Conservation (phyloP, 1,140 invertebrate species). For the Halictus rubicundus region DNA sequence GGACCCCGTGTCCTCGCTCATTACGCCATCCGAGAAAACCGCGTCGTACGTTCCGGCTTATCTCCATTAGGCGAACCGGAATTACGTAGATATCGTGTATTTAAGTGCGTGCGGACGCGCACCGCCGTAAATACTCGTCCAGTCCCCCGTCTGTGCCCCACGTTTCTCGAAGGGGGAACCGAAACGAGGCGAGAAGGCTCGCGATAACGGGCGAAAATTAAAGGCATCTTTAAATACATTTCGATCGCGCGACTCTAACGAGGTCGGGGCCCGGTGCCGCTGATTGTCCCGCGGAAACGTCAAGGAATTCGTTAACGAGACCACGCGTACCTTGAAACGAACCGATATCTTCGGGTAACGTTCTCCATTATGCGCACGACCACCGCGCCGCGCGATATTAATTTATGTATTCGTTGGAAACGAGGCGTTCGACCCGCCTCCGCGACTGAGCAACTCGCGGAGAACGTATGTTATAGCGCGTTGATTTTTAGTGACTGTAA, state of each 20-base stretch:
- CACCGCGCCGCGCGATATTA: too few relatives aligned
- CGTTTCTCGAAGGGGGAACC: too few relatives aligned
- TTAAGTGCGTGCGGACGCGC: conserved; percentile 15
- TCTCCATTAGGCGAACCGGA: conserved; percentile 61
- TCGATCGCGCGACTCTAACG: conserved; percentile 16
- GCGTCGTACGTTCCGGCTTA: conserved; percentile 62
- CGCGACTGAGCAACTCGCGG: too few relatives aligned
- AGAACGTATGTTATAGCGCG: too few relatives aligned
- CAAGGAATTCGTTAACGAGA: conserved; percentile 13
- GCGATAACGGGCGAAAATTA: conserved; percentile 34
- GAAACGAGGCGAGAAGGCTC: not conserved
- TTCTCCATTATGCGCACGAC: too few relatives aligned
- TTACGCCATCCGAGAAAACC: conserved; percentile 66
- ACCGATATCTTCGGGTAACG: not conserved
- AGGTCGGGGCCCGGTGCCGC: not conserved
- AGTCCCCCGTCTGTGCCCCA: too few relatives aligned
- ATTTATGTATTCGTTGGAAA: too few relatives aligned
- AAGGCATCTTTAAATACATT: not conserved
- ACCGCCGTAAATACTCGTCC: conserved; percentile 4
- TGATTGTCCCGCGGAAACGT: not conserved
- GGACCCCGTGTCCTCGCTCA: conserved; percentile 58
- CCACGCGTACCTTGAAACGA: not conserved
- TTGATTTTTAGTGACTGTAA: too few relatives aligned
- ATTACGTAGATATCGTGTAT: conserved; percentile 43
- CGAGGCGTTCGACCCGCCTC: too few relatives aligned